Percentiles rank a stretch among this genome's conserved stretches.
These are phyloP conservation scores for Champsocephalus gunnari DNA, from an alignment of 2,797 vertebrate genomes.

Conservation along the genomic window DNA sequence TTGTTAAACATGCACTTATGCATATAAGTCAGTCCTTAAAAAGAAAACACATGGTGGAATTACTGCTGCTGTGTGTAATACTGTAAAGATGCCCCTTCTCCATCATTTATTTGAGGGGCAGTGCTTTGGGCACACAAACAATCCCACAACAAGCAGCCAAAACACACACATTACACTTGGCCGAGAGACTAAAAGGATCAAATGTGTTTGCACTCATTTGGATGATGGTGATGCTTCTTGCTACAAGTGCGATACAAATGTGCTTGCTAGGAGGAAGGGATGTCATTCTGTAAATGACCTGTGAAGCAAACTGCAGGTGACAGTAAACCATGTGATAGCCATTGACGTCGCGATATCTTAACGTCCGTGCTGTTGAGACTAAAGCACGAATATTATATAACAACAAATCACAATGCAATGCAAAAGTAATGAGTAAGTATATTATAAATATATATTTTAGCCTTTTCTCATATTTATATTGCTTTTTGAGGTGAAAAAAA, in stretches of 20 bases:
- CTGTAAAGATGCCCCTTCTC: too few species aligned
- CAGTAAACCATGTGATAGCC: not conserved
- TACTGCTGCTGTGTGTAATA: too few species aligned
- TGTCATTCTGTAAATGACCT: not conserved
- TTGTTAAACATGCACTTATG: not conserved
- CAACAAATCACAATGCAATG: not conserved
- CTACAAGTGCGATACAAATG: not conserved
- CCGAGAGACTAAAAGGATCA: not conserved
- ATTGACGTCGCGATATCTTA: not conserved
- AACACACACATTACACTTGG: conserved; percentile 13
- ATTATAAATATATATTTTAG: not conserved
- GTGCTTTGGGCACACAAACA: not conserved
- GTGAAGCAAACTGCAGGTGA: not conserved
- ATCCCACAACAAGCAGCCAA: conserved; percentile 4
- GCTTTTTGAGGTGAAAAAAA: not conserved
- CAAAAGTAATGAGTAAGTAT: not conserved
- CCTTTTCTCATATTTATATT: not conserved
- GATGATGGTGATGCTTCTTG: not conserved
- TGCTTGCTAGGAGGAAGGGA: not conserved
- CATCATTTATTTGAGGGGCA: not conserved
- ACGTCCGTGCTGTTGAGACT: not conserved
- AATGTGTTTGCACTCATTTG: not conserved
- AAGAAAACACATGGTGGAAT: not conserved
- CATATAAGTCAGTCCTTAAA: not conserved
- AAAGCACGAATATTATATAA: not conserved